Conservation (phyloP, 2,113 vertebrate species). For the Eurystomus gularis region DNA sequence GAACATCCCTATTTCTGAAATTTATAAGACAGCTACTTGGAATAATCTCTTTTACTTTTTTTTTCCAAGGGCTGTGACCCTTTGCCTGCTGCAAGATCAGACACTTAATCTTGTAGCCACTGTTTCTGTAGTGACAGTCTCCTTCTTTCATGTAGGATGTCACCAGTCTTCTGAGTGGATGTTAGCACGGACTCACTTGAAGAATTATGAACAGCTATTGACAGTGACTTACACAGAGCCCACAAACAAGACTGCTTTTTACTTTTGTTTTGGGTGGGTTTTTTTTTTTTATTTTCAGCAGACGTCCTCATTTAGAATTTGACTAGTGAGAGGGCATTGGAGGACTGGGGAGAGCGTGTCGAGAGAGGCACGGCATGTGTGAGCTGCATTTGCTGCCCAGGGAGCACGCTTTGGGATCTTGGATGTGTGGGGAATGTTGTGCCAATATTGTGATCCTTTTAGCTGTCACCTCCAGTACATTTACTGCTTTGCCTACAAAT, state of each 20-base stretch:
- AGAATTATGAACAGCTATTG: neutral
- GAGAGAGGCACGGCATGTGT: accelerated
- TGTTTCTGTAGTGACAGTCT: neutral
- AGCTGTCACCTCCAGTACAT: neutral
- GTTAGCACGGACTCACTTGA: neutral
- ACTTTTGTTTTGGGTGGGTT: neutral
- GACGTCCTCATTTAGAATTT: neutral
- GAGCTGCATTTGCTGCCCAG: neutral
- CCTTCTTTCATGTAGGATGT: neutral
- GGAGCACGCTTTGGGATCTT: neutral
- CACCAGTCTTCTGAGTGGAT: neutral
- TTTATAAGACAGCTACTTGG: slow-evolving; percentile 17
- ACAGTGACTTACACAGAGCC: neutral
- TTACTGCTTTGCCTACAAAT: neutral
- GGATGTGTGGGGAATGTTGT: accelerated
- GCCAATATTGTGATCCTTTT: neutral
- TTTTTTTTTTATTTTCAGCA: neutral
- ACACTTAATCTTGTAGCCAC: neutral
- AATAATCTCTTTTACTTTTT: neutral
- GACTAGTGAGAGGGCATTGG: neutral
- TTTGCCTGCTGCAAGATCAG: neutral
- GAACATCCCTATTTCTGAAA: slow-evolving; percentile 7
- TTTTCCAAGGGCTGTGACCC: neutral
- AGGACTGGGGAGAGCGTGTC: accelerated
- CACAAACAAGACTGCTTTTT: neutral